Evolutionary conservation across 2,888 invertebrate species (phyloP).

Genomic region (Drosophila affinis): DNA sequence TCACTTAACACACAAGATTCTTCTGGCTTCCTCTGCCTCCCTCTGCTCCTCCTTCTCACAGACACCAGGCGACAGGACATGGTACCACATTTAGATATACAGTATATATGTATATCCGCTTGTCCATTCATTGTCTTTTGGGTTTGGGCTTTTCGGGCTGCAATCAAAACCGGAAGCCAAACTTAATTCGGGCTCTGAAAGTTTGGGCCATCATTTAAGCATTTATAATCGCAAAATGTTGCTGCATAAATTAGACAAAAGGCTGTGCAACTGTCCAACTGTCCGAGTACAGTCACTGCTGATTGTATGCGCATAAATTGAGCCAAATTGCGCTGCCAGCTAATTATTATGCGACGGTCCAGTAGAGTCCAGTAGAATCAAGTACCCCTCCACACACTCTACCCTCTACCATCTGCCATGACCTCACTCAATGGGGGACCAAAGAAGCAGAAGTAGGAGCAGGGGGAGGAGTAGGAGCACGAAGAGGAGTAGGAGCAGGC

Average conservation of each 20-base stretch:
- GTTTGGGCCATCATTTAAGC: slow-evolving; percentile 33
- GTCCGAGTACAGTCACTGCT: slow-evolving; percentile 29
- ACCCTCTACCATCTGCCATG: not conserved
- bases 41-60: slow-evolving; percentile 6
- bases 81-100: not conserved
- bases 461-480: no score
- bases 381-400: not conserved
- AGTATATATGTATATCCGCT: slow-evolving; percentile 19
- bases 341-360: slow-evolving; percentile 53
- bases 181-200: slow-evolving; percentile 10
- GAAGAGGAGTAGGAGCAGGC: not conserved
- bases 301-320: slow-evolving; percentile 70
- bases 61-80: not conserved
- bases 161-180: slow-evolving; percentile 52
- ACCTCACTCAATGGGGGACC: slow-evolving; percentile 19
- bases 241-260: slow-evolving; percentile 42
- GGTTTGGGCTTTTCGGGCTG: not conserved
- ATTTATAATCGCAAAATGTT: slow-evolving; percentile 47
- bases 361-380: slow-evolving; percentile 15
- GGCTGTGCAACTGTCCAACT: slow-evolving; percentile 9
- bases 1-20: slow-evolving; percentile 41
- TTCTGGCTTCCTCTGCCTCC: not conserved
- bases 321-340: slow-evolving; percentile 39
- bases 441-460: not conserved
- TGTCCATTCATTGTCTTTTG: slow-evolving; percentile 23